Percentiles rank a stretch among this genome's conserved stretches.
These are phyloP conservation scores for Thyatira batis DNA, from an alignment of 2,888 invertebrate genomes.

Conservation along the genomic window DNA sequence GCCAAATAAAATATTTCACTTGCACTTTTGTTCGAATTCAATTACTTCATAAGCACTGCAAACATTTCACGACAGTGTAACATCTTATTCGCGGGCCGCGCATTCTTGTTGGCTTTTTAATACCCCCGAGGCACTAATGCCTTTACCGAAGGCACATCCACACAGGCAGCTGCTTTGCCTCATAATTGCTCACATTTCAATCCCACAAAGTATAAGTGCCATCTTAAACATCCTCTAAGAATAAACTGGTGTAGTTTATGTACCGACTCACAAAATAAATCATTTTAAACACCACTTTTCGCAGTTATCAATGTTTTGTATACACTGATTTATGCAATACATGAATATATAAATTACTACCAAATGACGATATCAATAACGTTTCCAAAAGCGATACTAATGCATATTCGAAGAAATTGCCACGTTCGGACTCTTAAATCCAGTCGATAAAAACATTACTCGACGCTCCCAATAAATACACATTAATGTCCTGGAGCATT, in stretches of 20 bases:
- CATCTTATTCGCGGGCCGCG: constrained; percentile 44
- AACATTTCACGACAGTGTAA: constrained; percentile 45
- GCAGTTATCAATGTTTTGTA: too few species aligned
- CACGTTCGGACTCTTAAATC: constrained; percentile 56
- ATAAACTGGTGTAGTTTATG: constrained; percentile 30
- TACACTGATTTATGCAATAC: constrained; percentile 18
- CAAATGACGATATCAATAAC: constrained; percentile 33
- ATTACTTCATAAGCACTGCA: constrained; percentile 34
- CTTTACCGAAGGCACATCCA: constrained; percentile 28
- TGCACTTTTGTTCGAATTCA: constrained; percentile 26
- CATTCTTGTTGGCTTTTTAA: constrained; percentile 46
- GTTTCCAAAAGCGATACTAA: constrained; percentile 37
- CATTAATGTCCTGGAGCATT: constrained; percentile 79
- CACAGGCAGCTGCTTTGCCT: constrained; percentile 43
- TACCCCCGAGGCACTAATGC: constrained; percentile 54
- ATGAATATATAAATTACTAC: constrained; percentile 27
- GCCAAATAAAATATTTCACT: constrained; percentile 16
- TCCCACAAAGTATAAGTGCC: constrained; percentile 41
- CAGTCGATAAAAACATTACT: constrained; percentile 80
- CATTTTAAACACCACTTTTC: background rate
- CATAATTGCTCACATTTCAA: constrained; percentile 59
- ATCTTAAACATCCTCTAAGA: constrained; percentile 34
- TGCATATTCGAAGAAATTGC: constrained; percentile 60
- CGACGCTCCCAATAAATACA: constrained; percentile 80
- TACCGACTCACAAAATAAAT: background rate